Evolutionary conservation across 2,797 vertebrate genomes (phyloP).

Genomic region (Argyrosomus regius): DNA sequence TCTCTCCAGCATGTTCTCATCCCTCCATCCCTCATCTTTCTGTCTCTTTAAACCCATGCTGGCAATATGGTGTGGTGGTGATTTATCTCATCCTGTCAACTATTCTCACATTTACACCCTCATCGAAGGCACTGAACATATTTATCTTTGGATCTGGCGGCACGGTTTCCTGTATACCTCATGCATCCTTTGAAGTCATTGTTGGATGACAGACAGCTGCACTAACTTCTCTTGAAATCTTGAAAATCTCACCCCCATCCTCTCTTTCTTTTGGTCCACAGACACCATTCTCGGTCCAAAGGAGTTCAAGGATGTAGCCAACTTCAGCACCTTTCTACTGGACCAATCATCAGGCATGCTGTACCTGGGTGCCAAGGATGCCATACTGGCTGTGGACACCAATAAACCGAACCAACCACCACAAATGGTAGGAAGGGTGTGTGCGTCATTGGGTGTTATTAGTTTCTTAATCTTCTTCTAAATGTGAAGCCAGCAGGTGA

Average conservation of each 20-base stretch:
- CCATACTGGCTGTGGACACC: constrained; percentile 86
- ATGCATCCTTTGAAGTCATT: background rate
- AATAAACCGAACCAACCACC: constrained; percentile 58
- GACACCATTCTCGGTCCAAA: constrained; percentile 61
- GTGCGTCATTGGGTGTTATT: constrained; percentile 3
- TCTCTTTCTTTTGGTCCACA: constrained; percentile 1
- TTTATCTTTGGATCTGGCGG: background rate
- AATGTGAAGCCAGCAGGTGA: background rate
- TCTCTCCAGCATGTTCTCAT: background rate
- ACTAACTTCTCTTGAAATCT: background rate
- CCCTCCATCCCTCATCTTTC: constrained; percentile 18
- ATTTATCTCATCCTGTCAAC: constrained; percentile 8
- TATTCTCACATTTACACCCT: background rate
- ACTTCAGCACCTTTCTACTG: constrained; percentile 89
- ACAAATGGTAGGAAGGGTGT: constrained; percentile 56
- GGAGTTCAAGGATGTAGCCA: constrained; percentile 70
- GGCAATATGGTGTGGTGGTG: constrained; percentile 16
- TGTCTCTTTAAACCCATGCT: constrained; percentile 26
- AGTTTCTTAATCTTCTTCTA: background rate
- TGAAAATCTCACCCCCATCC: background rate
- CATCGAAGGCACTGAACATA: background rate
- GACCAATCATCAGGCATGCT: constrained; percentile 80
- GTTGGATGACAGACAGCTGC: constrained; percentile 2
- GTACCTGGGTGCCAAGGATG: constrained; percentile 87
- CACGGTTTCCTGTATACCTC: background rate